Conservation (phyloP, 2,888 invertebrate species). For the Teleiodes luculella region DNA sequence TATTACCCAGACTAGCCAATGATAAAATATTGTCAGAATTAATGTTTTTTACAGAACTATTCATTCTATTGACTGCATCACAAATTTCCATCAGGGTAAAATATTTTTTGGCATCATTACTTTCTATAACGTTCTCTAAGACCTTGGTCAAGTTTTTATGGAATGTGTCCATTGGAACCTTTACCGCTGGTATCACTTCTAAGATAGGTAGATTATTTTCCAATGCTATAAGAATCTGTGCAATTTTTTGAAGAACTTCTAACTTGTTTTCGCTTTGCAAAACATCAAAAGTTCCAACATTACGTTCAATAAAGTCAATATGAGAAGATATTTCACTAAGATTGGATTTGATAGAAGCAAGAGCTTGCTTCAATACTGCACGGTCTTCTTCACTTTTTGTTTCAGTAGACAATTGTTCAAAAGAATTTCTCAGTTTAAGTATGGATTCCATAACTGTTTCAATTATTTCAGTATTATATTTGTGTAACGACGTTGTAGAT, state of each 20-base stretch:
- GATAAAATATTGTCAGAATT: slow-evolving; percentile 46
- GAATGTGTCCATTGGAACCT: slow-evolving; percentile 52
- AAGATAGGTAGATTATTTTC: slow-evolving; percentile 60
- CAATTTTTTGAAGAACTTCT: slow-evolving; percentile 65
- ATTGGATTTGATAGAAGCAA: slow-evolving; percentile 53
- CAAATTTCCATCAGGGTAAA: slow-evolving; percentile 60
- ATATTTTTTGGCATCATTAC: slow-evolving; percentile 64
- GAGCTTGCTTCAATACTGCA: slow-evolving; percentile 46
- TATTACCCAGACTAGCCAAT: slow-evolving; percentile 56
- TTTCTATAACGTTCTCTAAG: slow-evolving; percentile 77
- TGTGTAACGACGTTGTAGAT: slow-evolving; percentile 51
- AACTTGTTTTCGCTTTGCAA: slow-evolving; percentile 67
- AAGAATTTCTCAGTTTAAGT: slow-evolving; percentile 79
- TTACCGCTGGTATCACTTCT: slow-evolving; percentile 45
- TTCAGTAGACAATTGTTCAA: slow-evolving; percentile 68
- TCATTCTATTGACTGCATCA: slow-evolving; percentile 57
- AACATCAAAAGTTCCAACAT: slow-evolving; percentile 57
- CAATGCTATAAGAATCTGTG: slow-evolving; percentile 62
- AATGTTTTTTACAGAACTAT: slow-evolving; percentile 49
- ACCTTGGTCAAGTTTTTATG: slow-evolving; percentile 76
- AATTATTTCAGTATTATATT: slow-evolving; percentile 79
- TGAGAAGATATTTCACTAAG: slow-evolving; percentile 54
- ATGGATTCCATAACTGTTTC: slow-evolving; percentile 82
- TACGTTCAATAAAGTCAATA: slow-evolving; percentile 48
- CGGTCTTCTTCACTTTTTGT: slow-evolving; percentile 43